phyloP scores from a whole-genome alignment of 2,797 vertebrate genomes.

The Falco cherrug region DNA sequence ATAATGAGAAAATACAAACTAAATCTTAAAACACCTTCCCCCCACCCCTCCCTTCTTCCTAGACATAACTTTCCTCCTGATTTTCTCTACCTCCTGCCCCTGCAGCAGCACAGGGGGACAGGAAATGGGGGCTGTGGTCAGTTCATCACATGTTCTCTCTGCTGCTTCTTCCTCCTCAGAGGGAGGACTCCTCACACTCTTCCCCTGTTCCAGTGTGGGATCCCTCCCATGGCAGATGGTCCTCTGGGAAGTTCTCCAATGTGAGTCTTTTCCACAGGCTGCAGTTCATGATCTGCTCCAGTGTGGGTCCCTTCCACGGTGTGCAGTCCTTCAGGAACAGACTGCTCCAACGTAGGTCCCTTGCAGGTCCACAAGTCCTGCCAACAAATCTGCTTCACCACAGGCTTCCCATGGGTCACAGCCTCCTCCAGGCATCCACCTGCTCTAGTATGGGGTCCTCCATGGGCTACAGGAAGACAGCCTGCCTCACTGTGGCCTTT shows the following conservation, averaged over 20 bases:
- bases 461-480: neutral
- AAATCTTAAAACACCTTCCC: neutral
- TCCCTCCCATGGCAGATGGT: neutral
- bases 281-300: neutral
- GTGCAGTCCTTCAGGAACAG: neutral
- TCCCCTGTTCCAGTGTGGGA: neutral
- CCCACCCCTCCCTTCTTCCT: neutral
- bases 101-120: neutral
- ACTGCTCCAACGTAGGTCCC: fast-evolving
- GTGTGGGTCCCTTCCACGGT: neutral
- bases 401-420: neutral
- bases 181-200: neutral
- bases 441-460: neutral
- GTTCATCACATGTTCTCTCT: neutral
- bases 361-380: neutral
- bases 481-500: neutral
- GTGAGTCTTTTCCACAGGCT: neutral
- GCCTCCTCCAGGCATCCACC: too few species aligned
- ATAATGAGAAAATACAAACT: neutral
- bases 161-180: neutral
- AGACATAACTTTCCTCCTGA: neutral
- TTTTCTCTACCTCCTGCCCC: neutral
- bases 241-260: neutral
- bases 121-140: neutral
- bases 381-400: too few species aligned